Conservation (phyloP, 1,140 invertebrate species). For the Neelides sp. region DNA sequence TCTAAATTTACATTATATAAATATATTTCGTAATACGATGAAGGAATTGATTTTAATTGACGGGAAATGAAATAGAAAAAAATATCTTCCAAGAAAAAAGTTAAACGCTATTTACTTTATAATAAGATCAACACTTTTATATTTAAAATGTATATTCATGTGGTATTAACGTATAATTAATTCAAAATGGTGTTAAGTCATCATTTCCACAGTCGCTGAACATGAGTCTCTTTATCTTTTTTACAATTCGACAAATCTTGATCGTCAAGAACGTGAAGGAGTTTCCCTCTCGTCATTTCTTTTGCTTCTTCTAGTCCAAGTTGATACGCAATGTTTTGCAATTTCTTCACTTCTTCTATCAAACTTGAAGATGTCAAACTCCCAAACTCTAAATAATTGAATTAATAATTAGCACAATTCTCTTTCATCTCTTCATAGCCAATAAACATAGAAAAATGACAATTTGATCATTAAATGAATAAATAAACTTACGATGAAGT, state of each 20-base stretch:
- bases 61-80: too few relatives aligned
- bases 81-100: too few relatives aligned
- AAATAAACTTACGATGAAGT: constrained; percentile 51
- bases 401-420: constrained; percentile 31
- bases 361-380: constrained; percentile 62
- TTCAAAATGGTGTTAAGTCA: neutral
- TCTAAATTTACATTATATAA: too few relatives aligned
- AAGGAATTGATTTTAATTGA: too few relatives aligned
- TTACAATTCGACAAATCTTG: constrained; percentile 3
- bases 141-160: too few relatives aligned
- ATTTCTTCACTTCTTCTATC: constrained; percentile 78
- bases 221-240: constrained; percentile 13
- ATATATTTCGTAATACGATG: too few relatives aligned
- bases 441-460: constrained; percentile 28
- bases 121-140: neutral
- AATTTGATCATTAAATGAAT: too few relatives aligned
- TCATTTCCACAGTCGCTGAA: constrained; percentile 23
- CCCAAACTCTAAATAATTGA: constrained; percentile 66
- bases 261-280: constrained; percentile 60
- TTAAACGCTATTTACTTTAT: neutral
- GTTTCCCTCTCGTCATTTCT: constrained; percentile 91
- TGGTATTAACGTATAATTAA: too few relatives aligned
- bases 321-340: constrained; percentile 86
- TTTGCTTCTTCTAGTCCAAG: constrained; percentile 84
- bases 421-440: neutral